Evolutionary conservation across 2,797 vertebrate genomes (phyloP).

Genomic region (Pantherophis alleghaniensis): DNA sequence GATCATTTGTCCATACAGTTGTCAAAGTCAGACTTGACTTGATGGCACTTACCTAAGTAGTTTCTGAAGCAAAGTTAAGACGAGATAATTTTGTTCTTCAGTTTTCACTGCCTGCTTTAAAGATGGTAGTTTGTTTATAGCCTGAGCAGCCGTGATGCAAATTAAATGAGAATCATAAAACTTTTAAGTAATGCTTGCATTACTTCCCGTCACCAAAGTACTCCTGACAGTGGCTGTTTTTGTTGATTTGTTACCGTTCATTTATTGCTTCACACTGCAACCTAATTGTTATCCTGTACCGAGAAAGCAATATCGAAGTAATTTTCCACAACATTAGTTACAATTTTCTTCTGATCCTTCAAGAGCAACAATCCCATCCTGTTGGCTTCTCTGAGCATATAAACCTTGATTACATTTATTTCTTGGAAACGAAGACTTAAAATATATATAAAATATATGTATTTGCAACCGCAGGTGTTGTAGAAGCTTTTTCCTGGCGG

Average conservation of each 20-base stretch:
- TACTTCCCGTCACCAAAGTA: constrained; percentile 75
- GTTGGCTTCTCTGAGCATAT: constrained; percentile 74
- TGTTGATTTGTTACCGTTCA: constrained; percentile 84
- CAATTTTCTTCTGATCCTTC: constrained; percentile 81
- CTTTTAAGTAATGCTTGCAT: constrained; percentile 79
- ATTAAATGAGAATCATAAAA: constrained; percentile 69
- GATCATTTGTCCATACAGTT: not conserved
- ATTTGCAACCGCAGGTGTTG: constrained; percentile 33
- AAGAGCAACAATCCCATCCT: constrained; percentile 79
- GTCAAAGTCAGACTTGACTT: not conserved
- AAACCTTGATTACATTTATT: constrained; percentile 83
- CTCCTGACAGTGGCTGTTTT: constrained; percentile 84
- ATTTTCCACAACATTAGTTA: constrained; percentile 86
- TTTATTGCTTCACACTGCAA: constrained; percentile 73
- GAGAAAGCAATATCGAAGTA: constrained; percentile 84
- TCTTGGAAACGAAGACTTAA: constrained; percentile 72
- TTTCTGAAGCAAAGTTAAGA: constrained; percentile 55
- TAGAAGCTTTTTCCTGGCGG: constrained; percentile 35
- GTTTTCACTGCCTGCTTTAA: constrained; percentile 19
- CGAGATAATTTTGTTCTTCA: constrained; percentile 44
- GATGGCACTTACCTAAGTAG: constrained; percentile 1
- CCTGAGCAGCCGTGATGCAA: constrained; percentile 32
- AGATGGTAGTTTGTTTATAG: constrained; percentile 48
- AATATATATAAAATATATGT: constrained; percentile 52
- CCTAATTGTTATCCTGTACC: constrained; percentile 86